Percentiles rank a stretch among this genome's conserved stretches.
These are phyloP conservation scores for Chionomys nivalis DNA, from an alignment of 2,113 vertebrate species.

Conservation along the genomic window DNA sequence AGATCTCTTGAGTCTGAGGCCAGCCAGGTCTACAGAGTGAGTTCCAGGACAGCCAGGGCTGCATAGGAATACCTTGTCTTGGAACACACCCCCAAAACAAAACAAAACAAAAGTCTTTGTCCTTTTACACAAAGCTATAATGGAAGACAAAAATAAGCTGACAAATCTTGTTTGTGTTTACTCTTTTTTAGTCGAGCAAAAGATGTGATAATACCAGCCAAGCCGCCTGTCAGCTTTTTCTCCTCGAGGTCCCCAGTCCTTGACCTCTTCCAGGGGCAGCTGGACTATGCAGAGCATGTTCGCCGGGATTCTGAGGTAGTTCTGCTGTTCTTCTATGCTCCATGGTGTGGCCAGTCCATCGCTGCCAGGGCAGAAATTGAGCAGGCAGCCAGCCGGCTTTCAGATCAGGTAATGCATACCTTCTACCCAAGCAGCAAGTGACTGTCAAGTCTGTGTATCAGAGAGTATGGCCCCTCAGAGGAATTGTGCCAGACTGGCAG, in stretches of 20 bases:
- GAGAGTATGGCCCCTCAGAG: neutral
- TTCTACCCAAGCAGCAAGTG: neutral
- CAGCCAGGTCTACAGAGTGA: neutral
- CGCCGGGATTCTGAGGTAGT: slow-evolving; percentile 91
- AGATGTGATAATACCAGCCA: slow-evolving; percentile 92
- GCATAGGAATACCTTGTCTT: neutral
- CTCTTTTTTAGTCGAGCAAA: slow-evolving; percentile 90
- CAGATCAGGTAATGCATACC: slow-evolving; percentile 90
- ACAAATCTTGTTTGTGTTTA: slow-evolving; percentile 60
- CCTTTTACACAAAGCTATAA: neutral
- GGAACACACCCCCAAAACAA: neutral
- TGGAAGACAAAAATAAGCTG: slow-evolving; percentile 23
- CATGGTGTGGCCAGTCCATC: slow-evolving; percentile 97
- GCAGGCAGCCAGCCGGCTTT: slow-evolving; percentile 90
- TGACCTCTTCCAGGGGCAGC: slow-evolving; percentile 95
- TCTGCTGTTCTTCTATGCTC: slow-evolving; percentile 95
- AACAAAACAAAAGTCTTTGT: neutral
- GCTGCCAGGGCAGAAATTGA: slow-evolving; percentile 92
- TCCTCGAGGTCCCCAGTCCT: slow-evolving; percentile 89
- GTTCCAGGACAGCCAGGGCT: neutral
- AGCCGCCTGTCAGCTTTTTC: slow-evolving; percentile 93
- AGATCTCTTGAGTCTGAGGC: neutral
- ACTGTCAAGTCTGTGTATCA: neutral
- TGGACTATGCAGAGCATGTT: slow-evolving; percentile 93
- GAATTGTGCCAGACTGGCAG: neutral